phyloP scores from a whole-genome alignment of 2,888 invertebrate genomes.

The Nomada fabriciana region DNA sequence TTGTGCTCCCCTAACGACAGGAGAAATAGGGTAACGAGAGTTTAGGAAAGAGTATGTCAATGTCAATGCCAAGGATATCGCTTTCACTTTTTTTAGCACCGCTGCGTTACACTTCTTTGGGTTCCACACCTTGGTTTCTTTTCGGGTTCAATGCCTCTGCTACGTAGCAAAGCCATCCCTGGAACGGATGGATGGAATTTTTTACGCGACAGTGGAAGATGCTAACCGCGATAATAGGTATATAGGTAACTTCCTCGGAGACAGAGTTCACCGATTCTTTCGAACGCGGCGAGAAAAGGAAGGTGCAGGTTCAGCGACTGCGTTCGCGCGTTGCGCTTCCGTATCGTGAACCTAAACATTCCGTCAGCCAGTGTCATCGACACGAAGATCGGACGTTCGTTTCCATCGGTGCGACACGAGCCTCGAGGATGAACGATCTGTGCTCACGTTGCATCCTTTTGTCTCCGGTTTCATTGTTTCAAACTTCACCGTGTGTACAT shows the following conservation, averaged over 20 bases:
- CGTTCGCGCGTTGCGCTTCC: constrained; percentile 62
- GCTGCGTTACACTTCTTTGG: not conserved
- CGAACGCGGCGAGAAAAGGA: not conserved
- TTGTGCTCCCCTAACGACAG: not conserved
- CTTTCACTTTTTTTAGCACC: not conserved
- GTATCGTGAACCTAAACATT: constrained; percentile 51
- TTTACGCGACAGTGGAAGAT: not conserved
- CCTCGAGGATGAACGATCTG: constrained; percentile 52
- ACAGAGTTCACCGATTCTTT: constrained; percentile 15
- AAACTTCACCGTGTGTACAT: not conserved
- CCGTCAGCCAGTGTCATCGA: constrained; percentile 68
- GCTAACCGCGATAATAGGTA: too few species aligned
- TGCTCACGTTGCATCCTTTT: constrained; percentile 47
- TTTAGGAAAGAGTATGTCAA: not conserved
- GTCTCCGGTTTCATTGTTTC: constrained; percentile 48
- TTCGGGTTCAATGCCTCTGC: not conserved
- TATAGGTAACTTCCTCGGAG: not conserved
- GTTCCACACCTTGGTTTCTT: not conserved
- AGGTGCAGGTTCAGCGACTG: constrained; percentile 41
- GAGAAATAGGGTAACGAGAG: not conserved
- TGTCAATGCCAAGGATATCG: not conserved
- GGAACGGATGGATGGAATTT: not conserved
- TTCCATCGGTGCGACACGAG: constrained; percentile 44
- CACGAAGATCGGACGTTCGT: constrained; percentile 55
- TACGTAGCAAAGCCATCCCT: not conserved